phyloP scores from a whole-genome alignment of 2,888 invertebrate species.

The Blastobasis lacticolella region DNA sequence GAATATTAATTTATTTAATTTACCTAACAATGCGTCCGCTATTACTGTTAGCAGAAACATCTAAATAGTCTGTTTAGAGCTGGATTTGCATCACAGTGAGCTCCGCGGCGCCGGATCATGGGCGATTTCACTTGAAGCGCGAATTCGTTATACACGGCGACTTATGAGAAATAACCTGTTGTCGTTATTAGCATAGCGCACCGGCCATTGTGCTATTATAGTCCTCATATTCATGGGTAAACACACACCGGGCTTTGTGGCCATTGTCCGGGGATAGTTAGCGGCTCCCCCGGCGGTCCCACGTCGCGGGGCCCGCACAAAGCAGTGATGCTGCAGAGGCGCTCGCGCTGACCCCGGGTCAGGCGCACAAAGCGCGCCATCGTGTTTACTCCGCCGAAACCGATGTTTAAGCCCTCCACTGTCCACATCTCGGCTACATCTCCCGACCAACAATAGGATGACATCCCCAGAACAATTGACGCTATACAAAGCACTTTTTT shows the following conservation, averaged over 20 bases:
- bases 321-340: slow-evolving; percentile 51
- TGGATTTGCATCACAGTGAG: slow-evolving; percentile 33
- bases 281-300: slow-evolving; percentile 63
- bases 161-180: slow-evolving; percentile 68
- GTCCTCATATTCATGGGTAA: slow-evolving; percentile 71
- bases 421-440: slow-evolving; percentile 23
- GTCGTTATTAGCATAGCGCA: slow-evolving; percentile 60
- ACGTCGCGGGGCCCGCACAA: slow-evolving; percentile 38
- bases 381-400: slow-evolving; percentile 52
- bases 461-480: slow-evolving; percentile 41
- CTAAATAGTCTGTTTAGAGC: slow-evolving; percentile 64
- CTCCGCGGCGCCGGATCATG: slow-evolving; percentile 40
- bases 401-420: slow-evolving; percentile 37
- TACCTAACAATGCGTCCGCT: slow-evolving; percentile 50
- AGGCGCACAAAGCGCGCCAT: slow-evolving; percentile 41
- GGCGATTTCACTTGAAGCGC: slow-evolving; percentile 70
- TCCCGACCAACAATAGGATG: slow-evolving; percentile 46
- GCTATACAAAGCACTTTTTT: slow-evolving; percentile 41
- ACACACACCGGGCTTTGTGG: slow-evolving; percentile 67
- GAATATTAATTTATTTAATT: slow-evolving; percentile 54
- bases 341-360: slow-evolving; percentile 14
- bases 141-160: slow-evolving; percentile 71
- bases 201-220: slow-evolving; percentile 58
- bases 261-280: slow-evolving; percentile 66
- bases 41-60: slow-evolving; percentile 55